Base-by-base conservation (phyloP, 1,140 invertebrate genomes). In the Scylla paramamosain region DNA sequence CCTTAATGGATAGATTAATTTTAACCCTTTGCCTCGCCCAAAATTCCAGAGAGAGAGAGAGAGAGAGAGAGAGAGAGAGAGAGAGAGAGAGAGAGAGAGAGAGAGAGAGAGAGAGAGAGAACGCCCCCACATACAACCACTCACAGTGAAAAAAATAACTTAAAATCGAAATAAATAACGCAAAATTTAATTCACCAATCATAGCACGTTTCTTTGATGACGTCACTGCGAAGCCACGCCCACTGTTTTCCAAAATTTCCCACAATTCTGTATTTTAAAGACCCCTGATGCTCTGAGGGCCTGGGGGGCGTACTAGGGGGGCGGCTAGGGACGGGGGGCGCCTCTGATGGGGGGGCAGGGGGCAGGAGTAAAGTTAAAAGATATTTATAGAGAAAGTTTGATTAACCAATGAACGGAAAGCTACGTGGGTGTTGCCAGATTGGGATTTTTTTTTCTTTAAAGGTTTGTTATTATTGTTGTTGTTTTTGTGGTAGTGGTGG, bases 31-130 rank as follows among this genome's bases (percentile, higher is more conserved):
- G 67, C n/a, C 7, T n/a, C 67, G 10, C 20, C 16, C 20, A 77
- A 20, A 77, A 20, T 20, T 12, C 1, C 7, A 77, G 67, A 77
- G 67, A 77, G 67, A 77, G 67, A 77, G 67, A 77, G 67, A 77
- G 67, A 77, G 67, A 77, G 67, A 77, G 67, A 77, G 67, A 77
- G 67, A 77, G 67, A 77, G 67, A 77, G 67, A 77, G 67, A 77
- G n/a, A n/a, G n/a, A 25, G 67, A 20, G 20, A 67, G 10, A 67
- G 20, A 20, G 20, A 67, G 10, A 67, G 20, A 20, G 20, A 25
- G 4, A 67, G 20, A 20, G 20, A 67, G 7, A 25, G 20, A 20
- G 20, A 67, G 4, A 67, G 20, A 20, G 20, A 67, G 7, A 14
- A 67, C 20, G 59, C 7, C 20, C 3, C 20, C 20, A 67, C 59